Conservation (phyloP, 2,113 vertebrate genomes). For the Anas platyrhynchos region DNA sequence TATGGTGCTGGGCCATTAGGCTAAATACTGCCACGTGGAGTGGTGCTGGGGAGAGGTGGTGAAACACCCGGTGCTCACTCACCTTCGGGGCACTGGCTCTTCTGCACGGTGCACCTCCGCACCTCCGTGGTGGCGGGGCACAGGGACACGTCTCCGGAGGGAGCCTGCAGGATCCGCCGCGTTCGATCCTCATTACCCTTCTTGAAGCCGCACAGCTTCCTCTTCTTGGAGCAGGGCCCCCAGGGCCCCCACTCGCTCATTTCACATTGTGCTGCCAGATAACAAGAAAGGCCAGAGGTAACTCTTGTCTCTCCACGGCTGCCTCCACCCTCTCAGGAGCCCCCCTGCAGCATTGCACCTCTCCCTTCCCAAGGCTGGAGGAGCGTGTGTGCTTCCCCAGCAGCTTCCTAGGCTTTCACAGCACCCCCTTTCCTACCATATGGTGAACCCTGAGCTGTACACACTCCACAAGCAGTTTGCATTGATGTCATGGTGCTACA, state of each 20-base stretch:
- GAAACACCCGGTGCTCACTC: not conserved
- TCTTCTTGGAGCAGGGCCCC: conserved; percentile 93
- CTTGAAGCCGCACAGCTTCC: conserved; percentile 94
- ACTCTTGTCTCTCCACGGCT: accelerated
- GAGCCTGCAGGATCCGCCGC: conserved; percentile 80
- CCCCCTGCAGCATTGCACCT: not conserved
- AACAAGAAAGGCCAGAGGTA: not conserved
- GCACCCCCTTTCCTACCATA: not conserved
- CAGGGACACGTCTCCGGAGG: conserved; percentile 73
- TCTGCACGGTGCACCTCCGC: conserved; percentile 85
- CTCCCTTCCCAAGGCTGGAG: not conserved
- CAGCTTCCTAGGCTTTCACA: not conserved
- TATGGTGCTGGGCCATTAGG: not conserved
- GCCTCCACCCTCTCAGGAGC: not conserved
- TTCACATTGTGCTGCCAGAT: conserved; percentile 87
- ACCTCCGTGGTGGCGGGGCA: conserved; percentile 85
- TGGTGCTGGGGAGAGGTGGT: not conserved
- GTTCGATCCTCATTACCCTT: conserved; percentile 87
- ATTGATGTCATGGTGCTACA: not conserved
- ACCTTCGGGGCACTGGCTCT: conserved; percentile 87
- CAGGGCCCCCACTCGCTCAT: conserved; percentile 92
- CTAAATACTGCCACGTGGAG: not conserved
- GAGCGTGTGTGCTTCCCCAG: not conserved
- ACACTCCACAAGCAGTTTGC: accelerated
- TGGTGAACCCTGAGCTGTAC: accelerated